Evolutionary conservation across 2,888 invertebrate genomes (phyloP).

Genomic region (Drosophila birchii): DNA sequence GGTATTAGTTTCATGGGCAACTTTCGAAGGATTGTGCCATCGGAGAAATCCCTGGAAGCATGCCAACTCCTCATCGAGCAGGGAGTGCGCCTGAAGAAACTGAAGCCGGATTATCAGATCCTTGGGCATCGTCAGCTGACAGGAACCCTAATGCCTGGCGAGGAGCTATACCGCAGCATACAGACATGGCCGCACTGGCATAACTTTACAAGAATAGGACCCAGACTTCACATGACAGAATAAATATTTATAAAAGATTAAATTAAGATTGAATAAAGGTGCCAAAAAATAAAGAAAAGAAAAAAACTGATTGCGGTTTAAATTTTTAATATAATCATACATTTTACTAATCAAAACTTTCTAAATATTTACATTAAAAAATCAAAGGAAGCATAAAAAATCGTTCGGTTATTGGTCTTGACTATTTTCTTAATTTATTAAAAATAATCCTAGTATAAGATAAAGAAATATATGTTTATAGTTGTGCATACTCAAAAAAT

Average conservation of each 20-base stretch:
- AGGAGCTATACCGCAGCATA: slow-evolving; percentile 87
- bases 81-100: slow-evolving; percentile 87
- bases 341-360: neutral
- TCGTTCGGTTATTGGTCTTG: neutral
- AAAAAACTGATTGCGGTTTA: neutral
- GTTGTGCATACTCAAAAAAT: neutral
- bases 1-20: slow-evolving; percentile 91
- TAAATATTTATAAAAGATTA: neutral
- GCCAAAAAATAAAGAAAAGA: neutral
- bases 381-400: too few relatives aligned
- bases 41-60: slow-evolving; percentile 82
- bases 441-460: too few relatives aligned
- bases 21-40: slow-evolving; percentile 86
- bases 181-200: slow-evolving; percentile 88
- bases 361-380: neutral
- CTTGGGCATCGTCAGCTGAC: slow-evolving; percentile 89
- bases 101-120: slow-evolving; percentile 88
- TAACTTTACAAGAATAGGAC: slow-evolving; percentile 2
- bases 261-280: slow-evolving; percentile 16
- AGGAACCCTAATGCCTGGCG: slow-evolving; percentile 89
- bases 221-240: slow-evolving; percentile 19
- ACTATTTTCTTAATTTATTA: too few relatives aligned
- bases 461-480: neutral
- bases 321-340: neutral
- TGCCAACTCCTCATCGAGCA: slow-evolving; percentile 87